Evolutionary conservation across 1,140 invertebrate genomes (phyloP).

Genomic region (Pomacea maculata): DNA sequence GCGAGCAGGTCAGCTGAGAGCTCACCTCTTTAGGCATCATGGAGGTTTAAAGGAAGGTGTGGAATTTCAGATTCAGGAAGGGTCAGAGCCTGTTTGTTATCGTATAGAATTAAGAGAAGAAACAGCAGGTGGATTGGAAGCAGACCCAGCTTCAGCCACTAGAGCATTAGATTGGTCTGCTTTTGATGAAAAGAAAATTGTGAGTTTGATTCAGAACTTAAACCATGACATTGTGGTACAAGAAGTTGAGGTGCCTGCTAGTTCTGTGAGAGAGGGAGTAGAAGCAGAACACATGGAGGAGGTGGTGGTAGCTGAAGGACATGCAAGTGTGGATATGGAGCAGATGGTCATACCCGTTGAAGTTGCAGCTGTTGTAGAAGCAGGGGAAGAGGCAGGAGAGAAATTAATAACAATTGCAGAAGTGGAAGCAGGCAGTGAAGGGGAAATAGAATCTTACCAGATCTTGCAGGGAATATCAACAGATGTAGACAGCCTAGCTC

Average conservation of each 20-base stretch:
- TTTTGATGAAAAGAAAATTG: slow-evolving; percentile 34
- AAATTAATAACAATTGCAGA: slow-evolving; percentile 28
- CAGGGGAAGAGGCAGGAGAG: background rate
- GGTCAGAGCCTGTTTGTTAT: slow-evolving; percentile 15
- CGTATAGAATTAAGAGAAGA: slow-evolving; percentile 10
- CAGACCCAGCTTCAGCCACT: background rate
- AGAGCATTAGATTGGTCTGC: slow-evolving; percentile 5
- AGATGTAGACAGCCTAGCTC: slow-evolving; percentile 19
- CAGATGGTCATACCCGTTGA: slow-evolving; percentile 19
- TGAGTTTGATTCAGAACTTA: slow-evolving; percentile 37
- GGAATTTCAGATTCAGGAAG: slow-evolving; percentile 16
- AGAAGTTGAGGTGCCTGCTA: slow-evolving; percentile 21
- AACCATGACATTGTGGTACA: slow-evolving; percentile 28
- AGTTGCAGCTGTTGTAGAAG: background rate
- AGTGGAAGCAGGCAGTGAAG: slow-evolving; percentile 25
- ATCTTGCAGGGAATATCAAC: slow-evolving; percentile 38
- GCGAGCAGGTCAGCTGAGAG: slow-evolving; percentile 45
- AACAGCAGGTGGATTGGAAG: background rate
- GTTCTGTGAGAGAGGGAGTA: slow-evolving; percentile 16
- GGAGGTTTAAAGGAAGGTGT: slow-evolving; percentile 16
- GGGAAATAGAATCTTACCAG: slow-evolving; percentile 35
- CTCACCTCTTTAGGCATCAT: slow-evolving; percentile 46
- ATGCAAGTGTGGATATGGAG: slow-evolving; percentile 9
- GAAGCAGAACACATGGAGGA: too few relatives aligned
- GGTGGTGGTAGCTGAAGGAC: background rate